Evolutionary conservation across 1,140 invertebrate genomes (phyloP).

Genomic region (Caenorhabditis remanei): DNA sequence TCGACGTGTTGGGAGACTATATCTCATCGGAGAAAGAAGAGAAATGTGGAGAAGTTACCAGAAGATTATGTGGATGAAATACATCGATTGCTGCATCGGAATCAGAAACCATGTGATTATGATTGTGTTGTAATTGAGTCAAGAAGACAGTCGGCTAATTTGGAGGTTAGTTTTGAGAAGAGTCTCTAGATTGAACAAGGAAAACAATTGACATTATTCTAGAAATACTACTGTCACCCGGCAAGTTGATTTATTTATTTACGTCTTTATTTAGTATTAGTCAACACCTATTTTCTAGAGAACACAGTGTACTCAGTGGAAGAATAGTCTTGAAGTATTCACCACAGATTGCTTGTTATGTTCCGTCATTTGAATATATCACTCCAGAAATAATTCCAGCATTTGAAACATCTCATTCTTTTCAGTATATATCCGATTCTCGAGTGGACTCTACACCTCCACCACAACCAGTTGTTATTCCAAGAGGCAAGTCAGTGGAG

Average conservation of each 20-base stretch:
- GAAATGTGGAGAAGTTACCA: slow-evolving; percentile 34
- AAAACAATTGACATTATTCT: no score
- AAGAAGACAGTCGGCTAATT: neutral
- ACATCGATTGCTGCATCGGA: slow-evolving; percentile 20
- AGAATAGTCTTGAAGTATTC: no score
- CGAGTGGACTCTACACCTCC: neutral
- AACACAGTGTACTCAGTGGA: no score
- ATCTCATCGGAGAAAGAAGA: slow-evolving; percentile 31
- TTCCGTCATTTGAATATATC: no score
- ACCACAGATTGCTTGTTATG: no score
- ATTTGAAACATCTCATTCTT: neutral
- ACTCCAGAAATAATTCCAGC: no score
- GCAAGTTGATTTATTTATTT: no score
- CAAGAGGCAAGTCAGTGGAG: neutral
- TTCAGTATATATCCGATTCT: slow-evolving; percentile 24
- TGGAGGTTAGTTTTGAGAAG: neutral
- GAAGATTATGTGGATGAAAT: slow-evolving; percentile 48
- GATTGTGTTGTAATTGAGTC: slow-evolving; percentile 36
- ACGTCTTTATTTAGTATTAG: no score
- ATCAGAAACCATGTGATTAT: slow-evolving; percentile 36
- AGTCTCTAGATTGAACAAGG: no score
- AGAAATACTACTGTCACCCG: no score
- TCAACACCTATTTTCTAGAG: no score
- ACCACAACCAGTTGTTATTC: neutral
- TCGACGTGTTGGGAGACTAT: slow-evolving; percentile 38